These are phyloP conservation scores for Endomychus coccineus DNA, from an alignment of 2,888 invertebrate species.

Conservation along the genomic window DNA sequence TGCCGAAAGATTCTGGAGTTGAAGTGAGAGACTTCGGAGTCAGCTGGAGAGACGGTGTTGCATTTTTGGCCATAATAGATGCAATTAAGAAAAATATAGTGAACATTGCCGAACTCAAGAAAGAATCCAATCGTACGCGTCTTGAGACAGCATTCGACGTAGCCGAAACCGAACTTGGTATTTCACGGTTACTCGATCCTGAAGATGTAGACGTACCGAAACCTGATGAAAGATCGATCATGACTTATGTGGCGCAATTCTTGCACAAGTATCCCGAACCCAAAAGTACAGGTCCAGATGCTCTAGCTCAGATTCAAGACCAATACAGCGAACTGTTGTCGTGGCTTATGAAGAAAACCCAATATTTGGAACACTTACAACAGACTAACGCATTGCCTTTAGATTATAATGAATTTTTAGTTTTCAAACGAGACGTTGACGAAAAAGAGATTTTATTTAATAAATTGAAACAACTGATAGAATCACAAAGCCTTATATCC, in stretches of 20 bases:
- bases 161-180: conserved; percentile 86
- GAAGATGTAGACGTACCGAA: conserved; percentile 94
- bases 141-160: conserved; percentile 90
- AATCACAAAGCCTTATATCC: conserved; percentile 72
- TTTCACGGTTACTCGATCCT: conserved; percentile 84
- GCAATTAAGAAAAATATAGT: conserved; percentile 89
- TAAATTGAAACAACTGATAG: conserved; percentile 71
- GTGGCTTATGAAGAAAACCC: conserved; percentile 76
- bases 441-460: conserved; percentile 64
- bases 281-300: conserved; percentile 64
- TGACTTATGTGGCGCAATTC: conserved; percentile 98
- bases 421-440: conserved; percentile 71
- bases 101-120: conserved; percentile 74
- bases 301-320: conserved; percentile 69
- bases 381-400: conserved; percentile 66
- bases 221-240: conserved; percentile 95
- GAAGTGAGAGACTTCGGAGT: conserved; percentile 89
- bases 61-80: conserved; percentile 92
- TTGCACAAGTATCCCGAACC: conserved; percentile 91
- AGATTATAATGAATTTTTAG: conserved; percentile 73
- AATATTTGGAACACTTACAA: conserved; percentile 68
- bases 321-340: conserved; percentile 72
- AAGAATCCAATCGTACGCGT: conserved; percentile 70
- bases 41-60: conserved; percentile 93
- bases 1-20: conserved; percentile 82